These are phyloP conservation scores for Eira barbara DNA, from an alignment of 2,113 vertebrate genomes.

Conservation along the genomic window DNA sequence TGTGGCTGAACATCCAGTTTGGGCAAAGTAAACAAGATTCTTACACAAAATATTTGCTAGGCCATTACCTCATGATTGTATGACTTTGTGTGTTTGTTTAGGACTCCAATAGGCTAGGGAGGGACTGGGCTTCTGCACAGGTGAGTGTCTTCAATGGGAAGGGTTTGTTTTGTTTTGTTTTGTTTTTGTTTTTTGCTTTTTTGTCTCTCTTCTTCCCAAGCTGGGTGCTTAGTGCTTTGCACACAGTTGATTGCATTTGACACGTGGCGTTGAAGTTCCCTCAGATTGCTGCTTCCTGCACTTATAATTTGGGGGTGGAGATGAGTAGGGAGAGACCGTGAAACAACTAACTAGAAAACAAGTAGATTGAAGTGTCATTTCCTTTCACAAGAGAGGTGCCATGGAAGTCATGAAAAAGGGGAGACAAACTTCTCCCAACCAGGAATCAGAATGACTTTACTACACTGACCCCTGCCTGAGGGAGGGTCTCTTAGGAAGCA, in stretches of 20 bases:
- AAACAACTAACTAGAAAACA: background rate
- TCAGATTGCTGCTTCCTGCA: background rate
- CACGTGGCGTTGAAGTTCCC: background rate
- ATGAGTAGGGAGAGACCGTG: background rate
- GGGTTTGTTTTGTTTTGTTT: background rate
- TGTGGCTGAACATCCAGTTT: no score
- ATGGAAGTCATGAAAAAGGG: background rate
- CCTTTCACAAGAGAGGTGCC: background rate
- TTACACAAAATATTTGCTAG: background rate
- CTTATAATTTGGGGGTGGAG: background rate
- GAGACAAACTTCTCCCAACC: background rate
- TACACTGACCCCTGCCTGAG: background rate
- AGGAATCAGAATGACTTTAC: background rate
- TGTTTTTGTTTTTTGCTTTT: no score
- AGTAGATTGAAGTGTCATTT: background rate
- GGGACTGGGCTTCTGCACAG: no score
- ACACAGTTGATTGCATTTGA: background rate
- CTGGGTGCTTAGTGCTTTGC: background rate
- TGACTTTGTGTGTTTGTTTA: background rate
- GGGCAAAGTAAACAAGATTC: background rate
- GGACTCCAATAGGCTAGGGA: background rate
- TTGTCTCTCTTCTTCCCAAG: background rate
- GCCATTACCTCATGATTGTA: background rate
- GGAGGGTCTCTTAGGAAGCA: background rate
- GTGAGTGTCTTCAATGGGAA: background rate